A percentile compares a stretch with the other conserved stretches of the same genome.
Conservation (phyloP, 2,113 vertebrate genomes). For the Grantiella picta region DNA sequence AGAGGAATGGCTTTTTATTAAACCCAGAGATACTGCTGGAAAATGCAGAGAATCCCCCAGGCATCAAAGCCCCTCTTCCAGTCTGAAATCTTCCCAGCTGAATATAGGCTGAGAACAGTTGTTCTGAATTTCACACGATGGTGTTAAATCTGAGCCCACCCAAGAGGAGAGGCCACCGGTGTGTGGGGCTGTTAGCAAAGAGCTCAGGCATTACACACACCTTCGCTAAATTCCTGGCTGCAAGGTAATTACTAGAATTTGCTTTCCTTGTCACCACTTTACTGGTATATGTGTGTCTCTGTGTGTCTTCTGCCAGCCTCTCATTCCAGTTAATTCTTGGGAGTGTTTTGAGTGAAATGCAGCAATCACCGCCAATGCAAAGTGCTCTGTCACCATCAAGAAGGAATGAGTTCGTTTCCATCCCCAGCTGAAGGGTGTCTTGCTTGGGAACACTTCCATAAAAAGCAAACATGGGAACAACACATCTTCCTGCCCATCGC, state of each 20-base stretch:
- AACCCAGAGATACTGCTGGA: not conserved
- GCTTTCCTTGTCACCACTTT: not conserved
- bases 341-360: not conserved
- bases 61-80: not conserved
- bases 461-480: not conserved
- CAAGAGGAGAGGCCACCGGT: not conserved
- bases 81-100: not conserved
- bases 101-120: not conserved
- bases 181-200: not conserved
- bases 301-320: not conserved
- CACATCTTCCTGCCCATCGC: not conserved
- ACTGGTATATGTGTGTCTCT: not conserved
- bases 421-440: not conserved
- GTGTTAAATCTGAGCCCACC: constrained; percentile 38
- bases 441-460: not conserved
- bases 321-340: not conserved
- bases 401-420: not conserved
- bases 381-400: not conserved
- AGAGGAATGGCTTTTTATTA: not conserved
- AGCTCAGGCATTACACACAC: not conserved
- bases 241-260: not conserved
- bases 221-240: constrained; percentile 5
- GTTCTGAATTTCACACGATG: not conserved
- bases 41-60: not conserved
- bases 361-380: not conserved